Evolutionary conservation across 2,888 invertebrate genomes (phyloP), one percentile per base, ranked within the genome.

Genomic region (Xanthostigma xanthostigma): DNA sequence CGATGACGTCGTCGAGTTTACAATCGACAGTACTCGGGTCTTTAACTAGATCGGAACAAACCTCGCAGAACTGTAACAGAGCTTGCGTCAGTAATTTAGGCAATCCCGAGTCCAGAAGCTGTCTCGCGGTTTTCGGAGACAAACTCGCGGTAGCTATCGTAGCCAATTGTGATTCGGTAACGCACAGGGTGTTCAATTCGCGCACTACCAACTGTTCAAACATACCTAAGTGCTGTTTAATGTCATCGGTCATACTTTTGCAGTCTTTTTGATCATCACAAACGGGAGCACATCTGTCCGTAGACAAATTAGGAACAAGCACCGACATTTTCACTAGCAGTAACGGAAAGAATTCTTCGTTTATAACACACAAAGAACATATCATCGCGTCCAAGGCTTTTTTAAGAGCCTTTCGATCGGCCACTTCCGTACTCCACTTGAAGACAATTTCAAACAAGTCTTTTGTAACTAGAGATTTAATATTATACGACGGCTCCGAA

Each of bases 311-410:
- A 2, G 72, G 70, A 39, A 73, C 67, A 38, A 74, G 58, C 14
- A 84, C 79, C 45, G 81, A 81, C 65, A 90, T 78, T 62, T 79
- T 79, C 60, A 81, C 78, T 49, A 92, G 66, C 35, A 92, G 64
- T 55, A 78, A 70, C 42, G 78, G 79, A 61, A 90, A 92, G 46
- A 86, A 69, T 53, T 82, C 80, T 0, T 89, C 84, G 55, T 82
- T 77, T 35, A 90, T 84, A 64, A 83, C 86, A 65, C 91, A 92
- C 60, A 91, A 74, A 5, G 91, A 83, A 64, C 92, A 93, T 44
- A 93, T 66, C 48, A 90, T 76, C 59, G 85, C 79, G 66, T 93
- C 90, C n/a, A 93, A 75, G 0, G 90, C 78, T 58, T 81, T 79
- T 67, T 92, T 92, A 45, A 92, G 69, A 2, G 84, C 78, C 48